These are phyloP conservation scores for Cladorhizidae sp. DNA, from an alignment of 37 sponge, comb jelly and placozoan genomes.

Conservation along the genomic window DNA sequence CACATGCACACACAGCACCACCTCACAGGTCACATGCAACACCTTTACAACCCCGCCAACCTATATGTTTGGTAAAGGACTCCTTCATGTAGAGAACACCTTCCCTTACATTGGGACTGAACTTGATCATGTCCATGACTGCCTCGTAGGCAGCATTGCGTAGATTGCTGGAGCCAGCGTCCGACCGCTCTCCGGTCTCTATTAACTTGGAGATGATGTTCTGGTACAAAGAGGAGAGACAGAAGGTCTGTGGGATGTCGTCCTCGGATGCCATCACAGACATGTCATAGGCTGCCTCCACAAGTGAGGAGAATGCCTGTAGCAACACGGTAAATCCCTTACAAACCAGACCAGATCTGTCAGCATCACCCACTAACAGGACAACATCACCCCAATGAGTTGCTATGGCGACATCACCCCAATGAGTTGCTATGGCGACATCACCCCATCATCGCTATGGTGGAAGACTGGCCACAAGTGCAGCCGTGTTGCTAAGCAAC, in stretches of 20 bases:
- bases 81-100: no score
- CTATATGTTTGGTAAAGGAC: no score
- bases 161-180: constrained; percentile 64
- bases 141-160: constrained; percentile 94
- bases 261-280: constrained; percentile 55
- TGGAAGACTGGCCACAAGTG: no score
- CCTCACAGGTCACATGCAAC: no score
- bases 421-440: neutral
- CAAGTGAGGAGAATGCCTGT: constrained; percentile 95
- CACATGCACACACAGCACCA: no score
- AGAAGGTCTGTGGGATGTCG: constrained; percentile 76
- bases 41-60: no score
- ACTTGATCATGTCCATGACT: constrained; percentile 94
- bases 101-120: no score
- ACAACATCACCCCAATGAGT: neutral
- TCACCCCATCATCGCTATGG: no score
- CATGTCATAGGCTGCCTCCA: constrained; percentile 90
- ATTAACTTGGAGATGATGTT: constrained; percentile 75
- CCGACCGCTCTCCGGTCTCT: constrained; percentile 75
- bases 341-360: no score
- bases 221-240: constrained; percentile 75
- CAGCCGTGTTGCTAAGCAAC: no score
- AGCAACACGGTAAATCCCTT: no score
- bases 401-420: neutral
- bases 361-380: no score